Conservation (phyloP, 2,113 vertebrate genomes). For the Clupea harengus region DNA sequence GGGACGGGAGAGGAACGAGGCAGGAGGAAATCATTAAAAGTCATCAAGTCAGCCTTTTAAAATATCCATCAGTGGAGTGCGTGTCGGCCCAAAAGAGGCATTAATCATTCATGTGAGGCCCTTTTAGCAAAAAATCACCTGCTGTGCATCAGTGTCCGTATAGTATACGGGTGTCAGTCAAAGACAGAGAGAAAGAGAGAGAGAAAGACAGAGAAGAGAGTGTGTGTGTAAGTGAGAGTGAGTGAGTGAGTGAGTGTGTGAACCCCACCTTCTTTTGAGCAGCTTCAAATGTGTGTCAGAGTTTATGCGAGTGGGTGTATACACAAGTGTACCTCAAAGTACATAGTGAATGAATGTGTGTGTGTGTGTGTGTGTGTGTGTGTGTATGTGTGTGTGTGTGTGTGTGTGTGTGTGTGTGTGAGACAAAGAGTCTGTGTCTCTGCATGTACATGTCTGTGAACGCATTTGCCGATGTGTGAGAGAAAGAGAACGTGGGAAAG, state of each 20-base stretch:
- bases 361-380: neutral
- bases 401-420: neutral
- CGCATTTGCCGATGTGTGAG: neutral
- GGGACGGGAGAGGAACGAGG: neutral
- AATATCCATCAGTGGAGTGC: neutral
- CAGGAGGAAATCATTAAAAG: neutral
- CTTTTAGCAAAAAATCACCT: constrained; percentile 2
- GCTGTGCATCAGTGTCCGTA: neutral
- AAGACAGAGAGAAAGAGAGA: neutral
- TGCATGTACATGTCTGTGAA: neutral
- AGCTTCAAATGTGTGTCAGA: neutral
- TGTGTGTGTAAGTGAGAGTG: neutral
- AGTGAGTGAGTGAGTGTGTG: neutral
- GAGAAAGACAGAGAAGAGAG: neutral
- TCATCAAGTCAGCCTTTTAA: neutral
- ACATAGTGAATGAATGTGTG: neutral
- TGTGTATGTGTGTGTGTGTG: neutral
- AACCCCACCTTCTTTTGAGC: neutral
- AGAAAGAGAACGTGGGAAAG: constrained; percentile 5
- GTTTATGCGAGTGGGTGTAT: neutral
- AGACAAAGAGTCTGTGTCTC: neutral
- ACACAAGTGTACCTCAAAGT: neutral
- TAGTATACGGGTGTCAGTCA: neutral
- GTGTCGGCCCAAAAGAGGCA: neutral
- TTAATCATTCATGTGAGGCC: constrained; percentile 3